phyloP scores from a whole-genome alignment of 2,888 invertebrate species.

The Eupeodes latifasciatus region DNA sequence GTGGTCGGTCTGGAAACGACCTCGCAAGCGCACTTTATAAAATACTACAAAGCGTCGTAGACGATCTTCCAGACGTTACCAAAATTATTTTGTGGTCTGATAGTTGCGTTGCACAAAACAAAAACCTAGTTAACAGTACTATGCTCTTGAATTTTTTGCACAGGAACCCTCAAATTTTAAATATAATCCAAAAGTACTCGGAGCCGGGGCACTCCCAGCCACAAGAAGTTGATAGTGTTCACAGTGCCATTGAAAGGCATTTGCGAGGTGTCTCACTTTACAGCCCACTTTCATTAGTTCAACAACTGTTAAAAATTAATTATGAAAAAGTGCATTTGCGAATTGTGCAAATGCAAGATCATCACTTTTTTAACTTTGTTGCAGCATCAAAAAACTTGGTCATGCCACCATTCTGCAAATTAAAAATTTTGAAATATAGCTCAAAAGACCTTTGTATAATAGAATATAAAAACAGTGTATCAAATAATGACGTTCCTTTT shows the following conservation, averaged over 20 bases:
- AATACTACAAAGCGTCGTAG: slow-evolving; percentile 46
- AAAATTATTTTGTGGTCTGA: slow-evolving; percentile 41
- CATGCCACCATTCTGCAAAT: neutral
- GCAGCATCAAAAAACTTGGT: neutral
- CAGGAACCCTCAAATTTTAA: slow-evolving; percentile 38
- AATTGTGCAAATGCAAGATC: slow-evolving; percentile 41
- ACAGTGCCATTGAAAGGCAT: slow-evolving; percentile 48
- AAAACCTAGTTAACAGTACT: slow-evolving; percentile 5
- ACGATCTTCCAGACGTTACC: slow-evolving; percentile 30
- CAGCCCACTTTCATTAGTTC: slow-evolving; percentile 34
- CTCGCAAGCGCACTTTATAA: slow-evolving; percentile 41
- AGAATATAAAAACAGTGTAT: slow-evolving; percentile 1
- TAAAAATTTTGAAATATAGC: neutral
- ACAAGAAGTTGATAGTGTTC: slow-evolving; percentile 44
- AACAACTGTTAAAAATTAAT: slow-evolving; percentile 36
- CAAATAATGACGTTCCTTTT: neutral
- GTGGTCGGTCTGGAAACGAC: slow-evolving; percentile 39
- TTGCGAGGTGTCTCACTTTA: slow-evolving; percentile 38
- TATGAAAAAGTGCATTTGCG: slow-evolving; percentile 41
- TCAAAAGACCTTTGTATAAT: neutral
- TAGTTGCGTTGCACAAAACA: slow-evolving; percentile 43
- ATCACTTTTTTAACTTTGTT: slow-evolving; percentile 34
- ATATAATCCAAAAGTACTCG: slow-evolving; percentile 47
- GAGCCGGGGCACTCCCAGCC: slow-evolving; percentile 42
- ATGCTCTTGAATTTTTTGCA: slow-evolving; percentile 33